These are phyloP conservation scores for Anoplolepis gracilipes DNA, from an alignment of 1,140 invertebrate species.

Conservation along the genomic window DNA sequence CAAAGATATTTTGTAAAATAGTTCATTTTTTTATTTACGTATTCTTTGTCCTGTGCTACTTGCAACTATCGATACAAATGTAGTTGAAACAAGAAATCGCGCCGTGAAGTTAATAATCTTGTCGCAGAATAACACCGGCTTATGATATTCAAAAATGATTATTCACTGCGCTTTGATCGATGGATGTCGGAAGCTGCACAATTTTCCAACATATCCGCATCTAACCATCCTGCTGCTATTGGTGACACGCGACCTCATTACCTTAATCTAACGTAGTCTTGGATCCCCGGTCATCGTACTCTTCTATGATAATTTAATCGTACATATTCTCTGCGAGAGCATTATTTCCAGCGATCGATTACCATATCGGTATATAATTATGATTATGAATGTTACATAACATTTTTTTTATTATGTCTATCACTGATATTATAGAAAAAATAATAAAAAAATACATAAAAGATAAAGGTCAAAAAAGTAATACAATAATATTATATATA, in stretches of 20 bases:
- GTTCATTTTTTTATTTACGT: neutral
- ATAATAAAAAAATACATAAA: neutral
- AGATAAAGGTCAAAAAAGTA: neutral
- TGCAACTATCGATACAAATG: neutral
- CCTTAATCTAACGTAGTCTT: slow-evolving; percentile 79
- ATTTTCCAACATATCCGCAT: slow-evolving; percentile 37
- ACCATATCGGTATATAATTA: neutral
- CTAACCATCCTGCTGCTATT: slow-evolving; percentile 49
- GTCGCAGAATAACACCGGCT: neutral
- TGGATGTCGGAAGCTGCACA: slow-evolving; percentile 20
- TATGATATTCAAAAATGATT: slow-evolving; percentile 28
- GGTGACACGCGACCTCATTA: slow-evolving; percentile 80
- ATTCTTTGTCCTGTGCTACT: neutral
- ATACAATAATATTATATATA: neutral
- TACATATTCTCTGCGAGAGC: neutral
- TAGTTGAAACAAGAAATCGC: neutral
- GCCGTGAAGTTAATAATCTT: slow-evolving; percentile 1
- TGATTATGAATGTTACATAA: slow-evolving; percentile 44
- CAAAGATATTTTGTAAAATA: neutral
- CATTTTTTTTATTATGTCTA: slow-evolving; percentile 10
- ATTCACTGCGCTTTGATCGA: slow-evolving; percentile 40
- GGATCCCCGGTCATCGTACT: slow-evolving; percentile 61
- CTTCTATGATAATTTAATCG: slow-evolving; percentile 43
- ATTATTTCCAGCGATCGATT: slow-evolving; percentile 20
- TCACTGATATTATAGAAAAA: neutral